Conservation (phyloP, 92 coral and sea anemone genomes). For the Palythoa caribaeorum region DNA sequence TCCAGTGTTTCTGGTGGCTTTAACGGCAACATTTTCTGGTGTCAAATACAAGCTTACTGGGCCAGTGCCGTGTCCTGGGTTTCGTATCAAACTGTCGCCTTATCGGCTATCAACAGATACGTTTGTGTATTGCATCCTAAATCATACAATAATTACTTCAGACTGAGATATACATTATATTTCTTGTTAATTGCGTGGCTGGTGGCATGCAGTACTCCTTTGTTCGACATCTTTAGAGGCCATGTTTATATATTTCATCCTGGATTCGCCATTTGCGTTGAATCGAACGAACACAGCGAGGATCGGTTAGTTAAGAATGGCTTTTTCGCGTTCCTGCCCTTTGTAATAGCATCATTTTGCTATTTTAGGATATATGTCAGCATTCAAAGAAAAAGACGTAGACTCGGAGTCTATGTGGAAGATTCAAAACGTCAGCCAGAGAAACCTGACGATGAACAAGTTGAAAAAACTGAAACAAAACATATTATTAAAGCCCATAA, state of each 20-base stretch:
- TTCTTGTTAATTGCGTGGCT: conserved; percentile 10
- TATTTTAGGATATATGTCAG: conserved; percentile 9
- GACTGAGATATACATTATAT: conserved; percentile 28
- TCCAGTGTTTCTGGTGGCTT: neutral
- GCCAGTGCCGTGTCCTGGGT: neutral
- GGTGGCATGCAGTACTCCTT: conserved; percentile 11
- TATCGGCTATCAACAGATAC: conserved; percentile 36
- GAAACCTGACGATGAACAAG: neutral
- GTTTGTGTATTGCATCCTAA: conserved; percentile 19
- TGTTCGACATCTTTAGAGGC: conserved; percentile 22
- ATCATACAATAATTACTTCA: conserved; percentile 28
- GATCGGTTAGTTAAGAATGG: neutral
- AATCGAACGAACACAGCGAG: neutral
- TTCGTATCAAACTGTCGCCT: conserved; percentile 19
- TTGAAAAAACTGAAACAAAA: neutral
- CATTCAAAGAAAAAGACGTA: conserved; percentile 13
- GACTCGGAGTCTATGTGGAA: conserved; percentile 16
- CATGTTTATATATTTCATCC: conserved; percentile 13
- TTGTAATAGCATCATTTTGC: neutral
- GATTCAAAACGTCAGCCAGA: neutral
- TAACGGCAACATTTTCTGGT: neutral
- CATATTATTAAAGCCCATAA: neutral
- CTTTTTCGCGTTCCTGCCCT: neutral
- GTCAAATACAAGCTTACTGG: conserved; percentile 38
- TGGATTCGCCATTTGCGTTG: neutral